Evolutionary conservation across 2,888 invertebrate species (phyloP), one percentile per base, ranked within the genome.

Genomic region (Trypoxylon attenuatum): DNA sequence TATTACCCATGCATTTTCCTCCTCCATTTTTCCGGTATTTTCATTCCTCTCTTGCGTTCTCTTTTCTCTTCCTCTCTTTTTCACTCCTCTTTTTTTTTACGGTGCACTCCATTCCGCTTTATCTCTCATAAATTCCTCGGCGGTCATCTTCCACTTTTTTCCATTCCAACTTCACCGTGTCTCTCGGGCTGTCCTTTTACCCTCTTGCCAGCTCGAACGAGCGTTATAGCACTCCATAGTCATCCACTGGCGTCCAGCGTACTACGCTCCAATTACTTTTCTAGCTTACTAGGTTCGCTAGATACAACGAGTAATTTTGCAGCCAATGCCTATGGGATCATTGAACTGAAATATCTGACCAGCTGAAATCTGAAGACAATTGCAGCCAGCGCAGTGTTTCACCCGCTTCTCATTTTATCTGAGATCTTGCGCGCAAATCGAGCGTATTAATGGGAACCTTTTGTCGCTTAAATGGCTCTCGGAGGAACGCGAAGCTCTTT

Each of bases 281-380:
- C n/a, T n/a, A n/a, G n/a, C n/a, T n/a, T n/a, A n/a, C 33, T 25
- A 25, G 13, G n/a, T 8, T 1, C 41, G 51, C 52, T 29, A 23
- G 39, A 27, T 19, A n/a, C 41, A 59, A 59, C 47, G 53, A 59
- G 42, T 53, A 47, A 59, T 53, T 53, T 47, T 45, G 42, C 33
- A 33, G 29, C 47, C 42, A 49, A 47, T 38, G 59, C 41, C 29
- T 22, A 27, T n/a, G 39, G 18, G 29, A 53, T 47, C 33, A 53
- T 19, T n/a, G 42, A 47, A 47, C 47, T 53, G 47, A 59, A 46
- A 45, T 16, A 16, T 8, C 13, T 10, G 15, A 13, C 21, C 50
- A 5, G 8, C 18, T 1, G 19, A 10, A 16, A 8, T 6, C n/a
- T n/a, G 16, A 1, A 29, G 19, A 47, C 4, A 16, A 29, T 22